A percentile compares a stretch with the other conserved stretches of the same genome.
These are phyloP conservation scores for Melopsittacus undulatus DNA, from an alignment of 2,797 vertebrate species.

Conservation along the genomic window DNA sequence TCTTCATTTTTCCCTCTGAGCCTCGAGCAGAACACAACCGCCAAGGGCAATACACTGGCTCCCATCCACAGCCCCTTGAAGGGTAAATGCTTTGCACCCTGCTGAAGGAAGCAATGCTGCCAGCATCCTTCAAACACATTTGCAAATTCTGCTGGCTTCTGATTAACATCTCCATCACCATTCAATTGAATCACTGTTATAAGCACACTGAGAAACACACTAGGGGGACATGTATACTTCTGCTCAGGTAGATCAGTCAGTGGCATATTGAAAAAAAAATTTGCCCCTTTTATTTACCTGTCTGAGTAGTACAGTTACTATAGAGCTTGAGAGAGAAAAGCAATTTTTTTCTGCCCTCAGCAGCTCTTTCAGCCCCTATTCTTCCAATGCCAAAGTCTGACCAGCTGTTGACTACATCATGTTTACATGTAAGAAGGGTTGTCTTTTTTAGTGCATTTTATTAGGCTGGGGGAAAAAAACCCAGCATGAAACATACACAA, in stretches of 20 bases:
- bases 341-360: not conserved
- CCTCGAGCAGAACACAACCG: not conserved
- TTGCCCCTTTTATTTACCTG: not conserved
- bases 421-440: not conserved
- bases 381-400: not conserved
- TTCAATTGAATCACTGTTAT: not conserved
- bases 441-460: not conserved
- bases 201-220: not conserved
- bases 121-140: not conserved
- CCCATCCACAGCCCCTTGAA: fast-evolving
- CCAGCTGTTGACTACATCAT: not conserved
- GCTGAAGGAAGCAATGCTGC: not conserved
- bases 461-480: fast-evolving
- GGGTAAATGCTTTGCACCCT: not conserved
- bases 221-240: not conserved
- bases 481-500: not conserved
- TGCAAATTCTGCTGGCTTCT: not conserved
- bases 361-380: not conserved
- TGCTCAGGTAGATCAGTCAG: not conserved
- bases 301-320: not conserved
- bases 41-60: not conserved
- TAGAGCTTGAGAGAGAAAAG: not conserved
- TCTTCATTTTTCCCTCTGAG: not conserved
- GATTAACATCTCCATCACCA: not conserved
- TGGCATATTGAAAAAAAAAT: not conserved